Evolutionary conservation across 2,113 vertebrate species (phyloP), one percentile per base, ranked within the genome.

Genomic region (Arenaria interpres): DNA sequence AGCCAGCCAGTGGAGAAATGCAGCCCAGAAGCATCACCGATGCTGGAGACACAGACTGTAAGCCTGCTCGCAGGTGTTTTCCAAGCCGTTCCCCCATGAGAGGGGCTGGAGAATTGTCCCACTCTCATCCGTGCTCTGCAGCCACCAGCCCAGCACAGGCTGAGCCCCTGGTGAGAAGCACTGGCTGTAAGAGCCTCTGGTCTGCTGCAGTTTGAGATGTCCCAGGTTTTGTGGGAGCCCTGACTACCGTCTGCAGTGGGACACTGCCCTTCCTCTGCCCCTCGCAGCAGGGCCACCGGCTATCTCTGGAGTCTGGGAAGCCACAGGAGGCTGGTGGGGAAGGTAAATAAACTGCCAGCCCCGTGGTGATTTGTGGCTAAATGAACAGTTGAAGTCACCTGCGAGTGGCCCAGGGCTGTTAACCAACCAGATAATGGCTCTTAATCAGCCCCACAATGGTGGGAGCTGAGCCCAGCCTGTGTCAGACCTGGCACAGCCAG

Each of bases 311-410:
- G 85, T 89, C 92, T 96, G 96, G 92, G 95, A 97, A 95, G 96
- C 73, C 73, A 63, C 90, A 94, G 86, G 73, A 93, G 80, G 86
- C 60, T 93, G 89, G 53, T 97, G 95, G 94, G 87, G 94, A 97
- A 95, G 73, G 95, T 96, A 97, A 97, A 97, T 77, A 93, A 85
- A 85, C 94, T 89, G 93, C 95, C 95, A 96, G 53, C 30, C 41
- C 67, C 2, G 4, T 12, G 2, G 84, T 97, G 95, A 96, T 96
- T 95, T 93, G 96, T 97, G 21, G n/a, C 59, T 73, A 95, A 96
- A 96, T 90, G 88, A 97, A 93, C 30, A 89, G 68, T 28, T 85
- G 67, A 93, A 96, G 94, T 96, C 45, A 96, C 76, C 76, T 53
- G 63, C 4, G 20, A 77, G 43, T 50, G 62, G 66, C 64, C 46